Percentiles rank a stretch among this genome's conserved stretches.
These are phyloP conservation scores for Aricia agestis DNA, from an alignment of 1,140 invertebrate genomes.

Conservation along the genomic window DNA sequence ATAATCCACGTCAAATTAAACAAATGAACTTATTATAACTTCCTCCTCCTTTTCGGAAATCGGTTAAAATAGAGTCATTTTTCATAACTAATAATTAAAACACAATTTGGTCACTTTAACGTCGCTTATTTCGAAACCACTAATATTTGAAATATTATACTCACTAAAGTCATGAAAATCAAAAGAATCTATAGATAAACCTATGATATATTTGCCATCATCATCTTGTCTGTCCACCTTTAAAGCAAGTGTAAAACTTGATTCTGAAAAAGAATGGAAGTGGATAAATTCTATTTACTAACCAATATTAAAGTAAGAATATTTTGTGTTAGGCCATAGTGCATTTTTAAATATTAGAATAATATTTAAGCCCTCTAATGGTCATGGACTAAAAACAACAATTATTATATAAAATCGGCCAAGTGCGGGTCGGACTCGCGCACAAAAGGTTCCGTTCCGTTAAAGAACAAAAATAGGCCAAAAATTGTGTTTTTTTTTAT, in stretches of 20 bases:
- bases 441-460: too few relatives aligned
- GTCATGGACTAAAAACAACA: too few relatives aligned
- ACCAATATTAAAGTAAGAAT: not conserved
- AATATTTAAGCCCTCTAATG: too few relatives aligned
- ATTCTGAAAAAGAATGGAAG: constrained; percentile 1
- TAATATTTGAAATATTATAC: not conserved
- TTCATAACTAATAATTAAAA: not conserved
- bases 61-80: too few relatives aligned
- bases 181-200: not conserved
- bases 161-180: not conserved
- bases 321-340: not conserved
- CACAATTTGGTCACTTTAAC: not conserved
- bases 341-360: too few relatives aligned
- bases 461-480: too few relatives aligned
- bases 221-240: not conserved
- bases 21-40: too few relatives aligned
- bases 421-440: too few relatives aligned
- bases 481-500: too few relatives aligned
- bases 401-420: too few relatives aligned
- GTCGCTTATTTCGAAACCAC: not conserved
- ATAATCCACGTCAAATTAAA: too few relatives aligned
- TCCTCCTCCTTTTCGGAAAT: too few relatives aligned
- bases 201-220: not conserved
- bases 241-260: not conserved
- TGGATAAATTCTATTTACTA: not conserved